Base-by-base conservation (phyloP, 2,113 vertebrate genomes). In the Phocoena phocoena region DNA sequence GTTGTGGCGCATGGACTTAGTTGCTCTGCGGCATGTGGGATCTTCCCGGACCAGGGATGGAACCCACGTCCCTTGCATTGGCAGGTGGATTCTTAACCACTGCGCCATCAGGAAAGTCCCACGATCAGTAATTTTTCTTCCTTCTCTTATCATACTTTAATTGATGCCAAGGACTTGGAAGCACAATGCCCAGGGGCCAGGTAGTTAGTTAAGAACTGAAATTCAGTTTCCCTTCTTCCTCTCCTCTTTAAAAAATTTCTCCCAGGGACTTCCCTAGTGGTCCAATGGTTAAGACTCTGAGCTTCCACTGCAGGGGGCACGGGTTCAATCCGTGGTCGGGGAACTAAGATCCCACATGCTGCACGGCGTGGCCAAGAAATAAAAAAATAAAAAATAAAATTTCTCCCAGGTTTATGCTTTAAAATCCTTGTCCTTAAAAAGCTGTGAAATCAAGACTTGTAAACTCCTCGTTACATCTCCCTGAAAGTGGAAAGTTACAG, bases 401-500 rank as follows among this genome's bases (percentile, higher is more conserved):
- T 88, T 95, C 79, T 91, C 41, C 26, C 15, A 20, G 31, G 65
- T 73, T 63, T 88, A 86, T n/a, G 68, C 58, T 86, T 63, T 38
- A 62, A 38, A 84, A n/a, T 70, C 20, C 65, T 74, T 86, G 50
- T 79, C 63, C 80, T 89, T n/a, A 33, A 65, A 87, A 90, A 82
- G 28, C 55, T 73, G 47, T 76, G 77, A 82, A 18, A 84, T 65
- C 17, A 74, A 33, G 33, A 47, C 86, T 74, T 53, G 50, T 63
- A 91, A 95, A 20, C 15, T 28, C 76, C 77, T 79, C 31, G 3
- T 28, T 62, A 33, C 9, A 14, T 9, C 55, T 65, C 71, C 82
- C 62, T 65, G 7, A 41, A 38, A 76, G 68, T 97, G 96, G 96
- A 97, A 98, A 97, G 83, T 97, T 97, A 95, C 98, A 90, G 68